Base-by-base conservation (phyloP, 1,140 invertebrate species). In the Lucilia cuprina region DNA sequence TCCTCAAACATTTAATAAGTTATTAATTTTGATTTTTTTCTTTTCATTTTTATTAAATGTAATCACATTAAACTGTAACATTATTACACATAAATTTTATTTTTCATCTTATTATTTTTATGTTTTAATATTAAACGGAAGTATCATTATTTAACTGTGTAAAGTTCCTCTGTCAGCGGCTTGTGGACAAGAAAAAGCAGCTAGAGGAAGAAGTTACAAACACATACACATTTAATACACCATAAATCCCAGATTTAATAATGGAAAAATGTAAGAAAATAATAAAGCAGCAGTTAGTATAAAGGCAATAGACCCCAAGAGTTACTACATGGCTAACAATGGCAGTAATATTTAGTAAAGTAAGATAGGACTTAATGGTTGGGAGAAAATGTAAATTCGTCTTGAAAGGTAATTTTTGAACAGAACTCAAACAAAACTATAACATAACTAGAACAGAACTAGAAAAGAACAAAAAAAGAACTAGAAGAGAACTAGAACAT, bases 121-220 rank as follows among this genome's bases (percentile, higher is more conserved):
- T 30, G 74, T 74, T 77, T 77, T 77, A 77, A 77, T 77, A 77
- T 77, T 77, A 77, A 77, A 80, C 77, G 77, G 77, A 80, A 80
- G 77, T 80, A 80, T 80, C 47, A 30, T 35, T 50, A 49, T 80
- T 80, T 21, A 70, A 70, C 65, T 70, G 21, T 50, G 19, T 50
- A 41, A 80, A 80, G 41, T 80, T 80, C 77, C 77, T 49, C 41
- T 80, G 50, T 55, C 17, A 55, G 50, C 13, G 49, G 25, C 25
- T 30, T 30, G 25, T 30, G 25, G 25, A 30, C 25, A 30, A 30
- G 25, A 30, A 30, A 30, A 30, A 30, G 25, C 3, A 30, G 55
- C 5, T 14, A 60, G 55, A 60, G 55, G 55, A 60, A 60, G 13
- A 60, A 60, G 55, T 7, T 7, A 17, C 14, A 17, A 7, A 60